Base-by-base conservation (phyloP, 2,888 invertebrate species). In the Gari tellinella region DNA sequence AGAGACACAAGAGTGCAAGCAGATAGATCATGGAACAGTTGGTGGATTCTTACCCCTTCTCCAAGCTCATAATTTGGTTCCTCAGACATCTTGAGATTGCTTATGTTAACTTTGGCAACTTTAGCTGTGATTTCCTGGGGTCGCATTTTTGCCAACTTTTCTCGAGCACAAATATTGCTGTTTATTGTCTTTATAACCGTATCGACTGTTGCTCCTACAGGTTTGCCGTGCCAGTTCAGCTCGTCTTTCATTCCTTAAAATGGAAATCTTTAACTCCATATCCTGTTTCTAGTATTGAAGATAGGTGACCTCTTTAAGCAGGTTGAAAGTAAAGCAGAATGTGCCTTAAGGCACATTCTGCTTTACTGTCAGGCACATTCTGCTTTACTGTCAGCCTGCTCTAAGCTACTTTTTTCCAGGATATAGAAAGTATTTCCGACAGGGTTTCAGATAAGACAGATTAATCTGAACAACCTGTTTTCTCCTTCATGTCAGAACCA, bases 221-320 rank as follows among this genome's bases (percentile, higher is more conserved):
- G 95, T 92, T 99, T 99, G 58, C 99, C 99, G 91, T 99, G 99
- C 99, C 99, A 99, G 93, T 98, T 97, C 67, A 97, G 96, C 82
- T 94, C 86, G 92, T 99, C 96, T 92, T 98, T 99, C 88, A 99
- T 97, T 60, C 95, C 95, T 46, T 95, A 95, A 75, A 61, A 19
- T n/a, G 21, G 46, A n/a, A 51, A 21, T 15, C 40, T 12, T 40
- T 12, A 40, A 40, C 10, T 12, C 10, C 10, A 12, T 40, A 40
- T 40, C 40, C 40, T 40, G 10, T 12, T n/a, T n/a, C n/a, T n/a
- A n/a, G n/a, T n/a, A n/a, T n/a, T n/a, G n/a, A n/a, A n/a, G n/a
- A n/a, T n/a, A n/a, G n/a, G n/a, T n/a, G n/a, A n/a, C n/a, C n/a
- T n/a, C n/a, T n/a, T n/a, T n/a, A n/a, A n/a, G n/a, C n/a, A n/a